Evolutionary conservation across 2,797 vertebrate genomes (phyloP), one percentile per base, ranked within the genome.

Genomic region (Trematomus bernacchii): DNA sequence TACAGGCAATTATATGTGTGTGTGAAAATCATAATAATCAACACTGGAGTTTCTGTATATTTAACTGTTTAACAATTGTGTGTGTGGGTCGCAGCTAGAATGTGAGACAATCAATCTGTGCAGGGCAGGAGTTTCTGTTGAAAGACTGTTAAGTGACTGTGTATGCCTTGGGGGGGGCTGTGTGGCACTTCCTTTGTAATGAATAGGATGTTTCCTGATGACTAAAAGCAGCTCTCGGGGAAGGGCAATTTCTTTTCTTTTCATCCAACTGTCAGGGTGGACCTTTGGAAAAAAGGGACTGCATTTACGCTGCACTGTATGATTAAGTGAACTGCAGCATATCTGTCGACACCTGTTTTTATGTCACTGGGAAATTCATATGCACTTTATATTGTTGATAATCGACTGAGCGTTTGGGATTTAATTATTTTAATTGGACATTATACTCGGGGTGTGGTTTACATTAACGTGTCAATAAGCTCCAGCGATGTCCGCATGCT

Each of bases 381-480:
- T 40, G n/a, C 27, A 18, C 60, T 58, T 33, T 27, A n/a, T 42
- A 10, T 47, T 37, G 33, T 37, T 58, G 57, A 47, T 53, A 62
- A 64, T 67, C 4, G 16, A 12, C 10, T 58, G 15, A 65, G 14
- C 65, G 18, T 37, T 13, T 33, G 12, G 30, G 27, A 66, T 74
- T 48, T 69, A 66, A 51, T 63, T 46, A 76, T 72, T 68, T 54
- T 77, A 70, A 70, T 68, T 73, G 46, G 54, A 61, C 19, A 13
- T 30, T 55, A 53, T 11, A 43, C 27, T 44, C n/a, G 30, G 55
- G 65, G 52, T 67, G 58, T 60, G 60, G 27, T 66, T 73, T 63
- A 4, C 27, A 53, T 82, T 21, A 58, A 51, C 2, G 33, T 76
- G 79, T 71, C 57, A 55, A 16, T 52, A 19, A 71, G 27, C 37